Evolutionary conservation across 2,113 vertebrate species (phyloP).

Genomic region (Merops nubicus): DNA sequence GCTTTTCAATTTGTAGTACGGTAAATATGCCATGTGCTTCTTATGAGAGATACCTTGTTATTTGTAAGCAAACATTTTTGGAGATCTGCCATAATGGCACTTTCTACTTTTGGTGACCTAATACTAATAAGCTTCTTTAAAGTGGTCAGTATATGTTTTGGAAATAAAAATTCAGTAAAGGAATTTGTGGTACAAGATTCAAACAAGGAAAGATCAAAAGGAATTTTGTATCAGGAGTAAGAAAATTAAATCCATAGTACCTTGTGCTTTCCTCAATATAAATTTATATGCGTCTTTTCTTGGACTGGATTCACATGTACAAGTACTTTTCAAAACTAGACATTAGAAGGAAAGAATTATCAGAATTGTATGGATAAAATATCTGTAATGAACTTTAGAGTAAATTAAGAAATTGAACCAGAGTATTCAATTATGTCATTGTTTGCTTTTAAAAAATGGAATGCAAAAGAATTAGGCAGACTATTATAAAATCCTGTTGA

Average conservation of each 20-base stretch:
- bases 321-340: too few relatives aligned
- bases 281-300: too few relatives aligned
- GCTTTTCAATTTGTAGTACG: not conserved
- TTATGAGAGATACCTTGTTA: not conserved
- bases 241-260: too few relatives aligned
- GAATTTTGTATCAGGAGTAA: too few relatives aligned
- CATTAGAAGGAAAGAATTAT: too few relatives aligned
- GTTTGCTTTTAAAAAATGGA: not conserved
- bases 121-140: too few relatives aligned
- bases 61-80: not conserved
- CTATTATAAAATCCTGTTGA: not conserved
- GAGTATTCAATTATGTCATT: not conserved
- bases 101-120: not conserved
- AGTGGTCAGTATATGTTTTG: too few relatives aligned
- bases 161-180: not conserved
- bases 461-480: not conserved
- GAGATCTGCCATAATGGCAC: not conserved
- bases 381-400: too few relatives aligned
- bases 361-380: too few relatives aligned
- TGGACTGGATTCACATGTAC: too few relatives aligned
- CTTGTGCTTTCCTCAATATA: too few relatives aligned
- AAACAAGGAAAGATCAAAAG: not conserved
- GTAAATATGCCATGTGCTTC: not conserved
- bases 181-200: not conserved
- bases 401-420: not conserved